Evolutionary conservation across 2,888 invertebrate genomes (phyloP).

Genomic region (Papilio demoleus): DNA sequence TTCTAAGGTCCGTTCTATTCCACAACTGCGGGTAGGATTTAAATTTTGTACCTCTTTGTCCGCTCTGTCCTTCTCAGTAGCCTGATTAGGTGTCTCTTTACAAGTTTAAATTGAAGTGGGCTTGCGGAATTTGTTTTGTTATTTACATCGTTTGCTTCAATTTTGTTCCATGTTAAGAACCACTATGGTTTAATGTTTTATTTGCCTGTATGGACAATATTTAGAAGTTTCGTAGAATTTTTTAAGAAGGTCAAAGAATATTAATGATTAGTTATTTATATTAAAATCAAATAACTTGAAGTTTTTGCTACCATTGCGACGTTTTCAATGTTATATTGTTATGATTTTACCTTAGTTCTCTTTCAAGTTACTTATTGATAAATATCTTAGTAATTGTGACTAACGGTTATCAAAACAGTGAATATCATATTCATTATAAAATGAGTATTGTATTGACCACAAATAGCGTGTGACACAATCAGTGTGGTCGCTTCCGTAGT

Average conservation of each 20-base stretch:
- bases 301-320: no score
- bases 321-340: no score
- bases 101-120: conserved; percentile 76
- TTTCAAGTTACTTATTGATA: no score
- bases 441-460: conserved; percentile 51
- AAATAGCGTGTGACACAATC: conserved; percentile 52
- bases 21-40: conserved; percentile 78
- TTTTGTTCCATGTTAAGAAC: conserved; percentile 20
- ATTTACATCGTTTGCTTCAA: conserved; percentile 48
- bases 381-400: no score
- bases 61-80: conserved; percentile 69
- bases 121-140: conserved; percentile 56
- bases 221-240: no score
- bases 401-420: no score
- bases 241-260: no score
- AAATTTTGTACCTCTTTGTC: conserved; percentile 77
- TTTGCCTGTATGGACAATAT: no score
- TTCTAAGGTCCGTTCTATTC: conserved; percentile 76
- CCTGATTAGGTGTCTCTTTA: conserved; percentile 76
- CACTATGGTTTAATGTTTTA: background rate
- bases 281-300: no score
- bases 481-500: conserved; percentile 45
- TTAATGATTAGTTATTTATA: no score
- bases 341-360: no score
- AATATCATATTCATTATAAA: conserved; percentile 42